Evolutionary conservation across 2,113 vertebrate genomes (phyloP).

Genomic region (Boulengeromyrus knoepffleri): DNA sequence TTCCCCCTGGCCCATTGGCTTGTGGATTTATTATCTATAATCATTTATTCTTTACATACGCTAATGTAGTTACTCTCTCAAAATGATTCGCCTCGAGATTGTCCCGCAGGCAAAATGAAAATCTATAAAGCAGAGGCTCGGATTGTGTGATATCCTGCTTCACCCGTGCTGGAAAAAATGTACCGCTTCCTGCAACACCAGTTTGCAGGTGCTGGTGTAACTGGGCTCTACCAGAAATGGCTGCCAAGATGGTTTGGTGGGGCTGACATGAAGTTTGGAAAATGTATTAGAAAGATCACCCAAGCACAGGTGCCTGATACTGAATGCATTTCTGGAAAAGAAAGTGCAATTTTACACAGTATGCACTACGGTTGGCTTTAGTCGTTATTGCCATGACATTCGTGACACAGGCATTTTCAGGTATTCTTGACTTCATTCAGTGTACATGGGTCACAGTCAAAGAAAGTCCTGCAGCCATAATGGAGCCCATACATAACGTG

Average conservation of each 20-base stretch:
- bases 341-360: background rate
- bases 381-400: background rate
- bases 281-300: background rate
- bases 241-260: background rate
- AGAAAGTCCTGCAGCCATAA: background rate
- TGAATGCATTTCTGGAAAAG: background rate
- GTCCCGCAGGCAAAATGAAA: background rate
- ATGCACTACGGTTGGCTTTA: background rate
- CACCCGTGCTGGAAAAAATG: background rate
- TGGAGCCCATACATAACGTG: background rate
- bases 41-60: conserved; percentile 8
- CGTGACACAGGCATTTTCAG: background rate
- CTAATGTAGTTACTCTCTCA: background rate
- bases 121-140: background rate
- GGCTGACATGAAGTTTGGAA: background rate
- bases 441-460: background rate
- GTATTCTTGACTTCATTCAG: background rate
- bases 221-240: background rate
- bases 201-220: background rate
- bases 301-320: background rate
- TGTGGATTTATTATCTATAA: conserved; percentile 1
- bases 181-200: too few species aligned
- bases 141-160: background rate
- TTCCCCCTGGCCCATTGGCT: background rate
- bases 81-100: conserved; percentile 5